Evolutionary conservation across 2,113 vertebrate genomes (phyloP).

Genomic region (Heloderma charlesbogerti): DNA sequence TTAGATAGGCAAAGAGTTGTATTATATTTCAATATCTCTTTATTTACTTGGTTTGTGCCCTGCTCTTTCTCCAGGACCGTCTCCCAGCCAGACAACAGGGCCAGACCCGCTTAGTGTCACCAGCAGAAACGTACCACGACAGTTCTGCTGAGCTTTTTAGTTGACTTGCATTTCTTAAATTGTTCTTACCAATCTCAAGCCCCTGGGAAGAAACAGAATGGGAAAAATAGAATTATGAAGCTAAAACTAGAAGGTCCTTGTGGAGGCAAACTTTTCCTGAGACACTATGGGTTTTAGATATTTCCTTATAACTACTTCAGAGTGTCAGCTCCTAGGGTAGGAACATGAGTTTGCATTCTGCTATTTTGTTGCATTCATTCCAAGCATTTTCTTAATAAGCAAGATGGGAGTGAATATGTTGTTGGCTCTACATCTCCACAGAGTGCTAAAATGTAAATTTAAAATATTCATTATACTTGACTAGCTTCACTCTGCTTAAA

Average conservation of each 20-base stretch:
- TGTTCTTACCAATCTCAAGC: neutral
- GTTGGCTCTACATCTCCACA: constrained; percentile 52
- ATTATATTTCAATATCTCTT: neutral
- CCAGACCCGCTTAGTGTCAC: neutral
- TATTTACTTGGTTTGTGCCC: neutral
- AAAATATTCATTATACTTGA: constrained; percentile 61
- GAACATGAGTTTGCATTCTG: neutral
- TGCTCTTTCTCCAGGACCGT: neutral
- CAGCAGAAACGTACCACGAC: neutral
- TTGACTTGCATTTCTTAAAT: neutral
- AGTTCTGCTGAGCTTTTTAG: neutral
- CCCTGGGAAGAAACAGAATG: neutral
- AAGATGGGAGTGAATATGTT: constrained; percentile 29
- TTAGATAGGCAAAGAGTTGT: neutral
- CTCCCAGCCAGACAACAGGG: neutral
- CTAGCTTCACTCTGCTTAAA: constrained; percentile 56
- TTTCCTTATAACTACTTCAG: neutral
- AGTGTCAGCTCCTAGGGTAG: neutral
- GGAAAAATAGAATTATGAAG: neutral
- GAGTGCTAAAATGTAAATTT: constrained; percentile 64
- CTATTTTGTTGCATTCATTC: constrained; percentile 40
- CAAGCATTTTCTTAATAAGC: constrained; percentile 44
- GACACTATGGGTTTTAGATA: neutral
- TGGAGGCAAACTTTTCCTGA: neutral
- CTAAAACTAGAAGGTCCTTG: neutral